These are phyloP conservation scores for Idaea dimidiata DNA, from an alignment of 2,888 invertebrate genomes.

Conservation along the genomic window DNA sequence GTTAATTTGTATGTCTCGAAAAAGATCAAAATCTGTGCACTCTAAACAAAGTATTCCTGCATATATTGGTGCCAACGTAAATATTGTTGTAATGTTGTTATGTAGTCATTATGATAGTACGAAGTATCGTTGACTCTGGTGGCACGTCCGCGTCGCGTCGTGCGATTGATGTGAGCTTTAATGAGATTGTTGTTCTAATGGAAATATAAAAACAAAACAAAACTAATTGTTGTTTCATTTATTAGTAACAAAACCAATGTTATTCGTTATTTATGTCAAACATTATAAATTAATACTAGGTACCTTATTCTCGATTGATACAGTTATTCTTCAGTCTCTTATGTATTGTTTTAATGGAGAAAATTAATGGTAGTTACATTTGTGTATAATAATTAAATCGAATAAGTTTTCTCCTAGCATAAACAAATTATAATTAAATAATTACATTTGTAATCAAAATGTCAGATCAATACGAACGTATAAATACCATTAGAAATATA, in stretches of 20 bases:
- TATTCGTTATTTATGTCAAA: slow-evolving; percentile 7
- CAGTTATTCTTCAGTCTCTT: slow-evolving; percentile 27
- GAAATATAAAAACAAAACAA: slow-evolving; percentile 73
- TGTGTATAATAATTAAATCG: no score
- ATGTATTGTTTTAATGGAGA: slow-evolving; percentile 7
- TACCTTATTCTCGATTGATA: slow-evolving; percentile 12
- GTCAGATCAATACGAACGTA: no score
- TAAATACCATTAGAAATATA: no score
- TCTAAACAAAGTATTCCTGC: no score
- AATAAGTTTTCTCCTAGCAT: no score
- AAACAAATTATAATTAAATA: no score
- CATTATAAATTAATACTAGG: not conserved
- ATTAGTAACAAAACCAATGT: slow-evolving; percentile 15
- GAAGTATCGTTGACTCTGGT: slow-evolving; percentile 72
- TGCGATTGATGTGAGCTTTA: slow-evolving; percentile 62
- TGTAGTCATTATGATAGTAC: slow-evolving; percentile 76
- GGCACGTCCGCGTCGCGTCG: slow-evolving; percentile 42
- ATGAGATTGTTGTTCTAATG: slow-evolving; percentile 78
- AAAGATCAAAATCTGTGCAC: no score
- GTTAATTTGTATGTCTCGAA: no score
- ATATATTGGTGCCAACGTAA: slow-evolving; percentile 79
- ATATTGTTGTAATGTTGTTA: slow-evolving; percentile 79
- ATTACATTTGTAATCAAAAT: no score
- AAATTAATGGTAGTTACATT: no score
- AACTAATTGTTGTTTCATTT: slow-evolving; percentile 42